Base-by-base conservation (phyloP, 2,113 vertebrate species). In the Carettochelys insculpta region DNA sequence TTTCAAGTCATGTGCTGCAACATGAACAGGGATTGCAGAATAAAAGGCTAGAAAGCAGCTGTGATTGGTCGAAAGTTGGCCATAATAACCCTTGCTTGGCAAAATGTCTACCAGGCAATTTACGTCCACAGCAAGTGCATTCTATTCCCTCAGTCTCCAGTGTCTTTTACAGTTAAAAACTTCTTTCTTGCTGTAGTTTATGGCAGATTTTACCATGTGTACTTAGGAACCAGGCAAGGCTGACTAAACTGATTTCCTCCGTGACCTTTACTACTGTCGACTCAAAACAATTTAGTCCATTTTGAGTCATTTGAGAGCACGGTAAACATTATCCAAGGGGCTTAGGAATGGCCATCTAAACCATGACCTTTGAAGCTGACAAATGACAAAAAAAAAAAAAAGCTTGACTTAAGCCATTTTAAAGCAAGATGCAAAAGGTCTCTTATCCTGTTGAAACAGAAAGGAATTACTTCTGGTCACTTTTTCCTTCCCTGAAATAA, bases 231-330 rank as follows among this genome's bases (percentile, higher is more conserved):
- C 85, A 96, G 81, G 94, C 78, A 97, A 96, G 92, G 92, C 89
- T 87, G 50, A 94, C 95, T 96, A 92, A 96, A 95, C 92, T 95
- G 86, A 97, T 97, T 96, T 97, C 96, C 80, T 95, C 77, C 80
- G 41, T 97, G 96, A 98, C 96, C 96, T 98, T 98, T 97, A 94
- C 87, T 92, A 95, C 90, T 97, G 90, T 96, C 86, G 45, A 89
- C 83, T 97, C 92, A 96, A 95, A 97, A 97, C 96, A 97, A 96
- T 97, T 97, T 97, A 97, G 96, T 97, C 92, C 94, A 97, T 96
- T 98, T 98, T 96, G 95, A 97, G 93, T 97, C 95, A 97, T 97
- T 95, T 97, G 96, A 98, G 96, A 98, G 95, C 83, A 92, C 82
- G 92, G 90, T 96, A 97, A 97, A 97, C 96, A 97, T 97, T 95